Percentiles rank a stretch among this genome's conserved stretches.
phyloP scores from a whole-genome alignment of 2,888 invertebrate genomes.

The Notodonta dromedarius region DNA sequence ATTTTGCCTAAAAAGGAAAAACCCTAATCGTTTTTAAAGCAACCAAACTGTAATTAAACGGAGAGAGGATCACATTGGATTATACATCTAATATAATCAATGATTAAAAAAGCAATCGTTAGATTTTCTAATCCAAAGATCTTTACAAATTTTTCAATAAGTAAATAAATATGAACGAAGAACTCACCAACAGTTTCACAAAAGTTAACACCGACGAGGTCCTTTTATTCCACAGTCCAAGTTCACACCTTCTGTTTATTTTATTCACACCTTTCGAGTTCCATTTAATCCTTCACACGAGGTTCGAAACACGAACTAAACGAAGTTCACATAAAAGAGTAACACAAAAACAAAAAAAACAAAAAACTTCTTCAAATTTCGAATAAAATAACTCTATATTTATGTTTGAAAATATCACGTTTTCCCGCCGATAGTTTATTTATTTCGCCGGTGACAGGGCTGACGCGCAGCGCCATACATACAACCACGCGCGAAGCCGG shows the following conservation, averaged over 20 bases:
- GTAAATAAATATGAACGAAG: background rate
- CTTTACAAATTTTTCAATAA: too few relatives aligned
- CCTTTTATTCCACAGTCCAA: constrained; percentile 32
- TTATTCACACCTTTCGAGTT: constrained; percentile 47
- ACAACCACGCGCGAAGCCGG: constrained; percentile 74
- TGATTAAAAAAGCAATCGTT: too few relatives aligned
- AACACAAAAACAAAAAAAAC: constrained; percentile 11
- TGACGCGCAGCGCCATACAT: constrained; percentile 55
- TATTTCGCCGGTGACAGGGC: constrained; percentile 44
- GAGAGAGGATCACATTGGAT: background rate
- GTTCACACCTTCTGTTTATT: constrained; percentile 50
- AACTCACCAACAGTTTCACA: constrained; percentile 28
- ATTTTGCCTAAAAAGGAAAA: constrained; percentile 16
- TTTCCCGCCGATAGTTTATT: constrained; percentile 70
- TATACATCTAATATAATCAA: too few relatives aligned
- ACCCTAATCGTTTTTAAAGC: constrained; percentile 21
- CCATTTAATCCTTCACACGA: constrained; percentile 52
- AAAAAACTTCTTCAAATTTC: constrained; percentile 23
- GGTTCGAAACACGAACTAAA: constrained; percentile 45
- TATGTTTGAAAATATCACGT: constrained; percentile 8
- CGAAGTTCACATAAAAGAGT: constrained; percentile 13
- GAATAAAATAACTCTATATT: constrained; percentile 26
- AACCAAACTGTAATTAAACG: background rate
- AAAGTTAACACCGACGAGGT: constrained; percentile 10
- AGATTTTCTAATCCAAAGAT: too few relatives aligned